Percentiles rank a stretch among this genome's conserved stretches.
Conservation (phyloP, 37 sponge, comb jelly and placozoan genomes). For the Geodia barretti region DNA sequence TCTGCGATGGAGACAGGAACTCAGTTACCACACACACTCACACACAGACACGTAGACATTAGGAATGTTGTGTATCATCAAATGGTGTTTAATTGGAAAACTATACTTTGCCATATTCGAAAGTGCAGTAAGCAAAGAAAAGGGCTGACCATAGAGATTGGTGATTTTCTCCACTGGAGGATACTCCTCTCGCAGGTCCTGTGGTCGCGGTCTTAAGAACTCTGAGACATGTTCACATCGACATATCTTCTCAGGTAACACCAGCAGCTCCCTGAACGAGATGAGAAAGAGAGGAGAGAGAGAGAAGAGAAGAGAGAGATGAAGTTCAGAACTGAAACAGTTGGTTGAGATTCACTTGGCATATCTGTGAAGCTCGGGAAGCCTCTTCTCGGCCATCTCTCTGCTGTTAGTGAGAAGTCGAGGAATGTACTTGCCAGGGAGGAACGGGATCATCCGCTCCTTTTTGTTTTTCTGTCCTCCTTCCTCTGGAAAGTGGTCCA, state of each 20-base stretch:
- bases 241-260: constrained; percentile 48
- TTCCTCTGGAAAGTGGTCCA: constrained; percentile 83
- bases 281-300: constrained; percentile 22
- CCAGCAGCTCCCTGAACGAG: constrained; percentile 54
- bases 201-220: constrained; percentile 64
- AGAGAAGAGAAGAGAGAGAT: neutral
- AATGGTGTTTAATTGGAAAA: too few species aligned
- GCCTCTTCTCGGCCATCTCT: constrained; percentile 81
- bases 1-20: constrained; percentile 13
- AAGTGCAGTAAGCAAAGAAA: too few species aligned
- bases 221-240: constrained; percentile 55
- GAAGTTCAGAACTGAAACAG: neutral
- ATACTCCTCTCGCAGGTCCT: constrained; percentile 54
- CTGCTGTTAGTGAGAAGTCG: constrained; percentile 66
- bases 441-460: constrained; percentile 74
- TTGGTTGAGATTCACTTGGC: constrained; percentile 27
- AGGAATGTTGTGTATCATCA: too few species aligned
- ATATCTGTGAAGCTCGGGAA: constrained; percentile 76
- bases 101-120: too few species aligned
- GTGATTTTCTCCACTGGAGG: constrained; percentile 71
- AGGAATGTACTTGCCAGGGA: constrained; percentile 71
- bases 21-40: too few species aligned
- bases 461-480: constrained; percentile 79
- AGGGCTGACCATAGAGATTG: constrained; percentile 52
- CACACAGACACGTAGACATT: too few species aligned